These are phyloP conservation scores for Drosophila ficusphila DNA, from an alignment of 1,140 invertebrate species.

Conservation along the genomic window DNA sequence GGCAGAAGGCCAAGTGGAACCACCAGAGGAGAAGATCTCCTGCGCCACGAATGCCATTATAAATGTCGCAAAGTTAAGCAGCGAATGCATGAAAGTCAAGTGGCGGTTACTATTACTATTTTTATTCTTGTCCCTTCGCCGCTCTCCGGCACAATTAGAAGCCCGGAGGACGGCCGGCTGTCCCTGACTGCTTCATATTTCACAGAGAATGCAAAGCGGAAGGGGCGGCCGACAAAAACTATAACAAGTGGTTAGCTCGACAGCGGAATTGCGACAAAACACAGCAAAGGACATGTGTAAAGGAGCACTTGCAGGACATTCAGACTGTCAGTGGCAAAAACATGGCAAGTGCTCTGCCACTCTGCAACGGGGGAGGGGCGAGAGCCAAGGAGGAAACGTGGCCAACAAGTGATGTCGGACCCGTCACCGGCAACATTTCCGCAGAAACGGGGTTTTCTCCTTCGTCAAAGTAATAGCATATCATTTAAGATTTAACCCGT, in stretches of 20 bases:
- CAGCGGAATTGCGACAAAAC: constrained; percentile 24
- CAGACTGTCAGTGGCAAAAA: constrained; percentile 22
- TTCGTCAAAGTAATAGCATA: no score
- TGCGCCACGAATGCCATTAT: constrained; percentile 32
- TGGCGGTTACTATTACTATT: constrained; percentile 42
- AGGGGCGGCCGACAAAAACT: constrained; percentile 19
- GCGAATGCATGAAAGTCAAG: constrained; percentile 66
- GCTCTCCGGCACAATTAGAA: constrained; percentile 56
- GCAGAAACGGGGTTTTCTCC: neutral
- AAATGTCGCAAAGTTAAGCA: constrained; percentile 74
- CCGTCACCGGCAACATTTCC: constrained; percentile 8
- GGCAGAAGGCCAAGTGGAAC: no score
- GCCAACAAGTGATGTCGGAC: constrained; percentile 17
- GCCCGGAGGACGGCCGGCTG: constrained; percentile 13
- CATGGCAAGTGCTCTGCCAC: no score
- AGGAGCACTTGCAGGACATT: constrained; percentile 22
- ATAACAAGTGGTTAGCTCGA: constrained; percentile 55
- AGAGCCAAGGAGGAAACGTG: constrained; percentile 22
- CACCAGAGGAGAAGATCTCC: no score
- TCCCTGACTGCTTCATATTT: constrained; percentile 32
- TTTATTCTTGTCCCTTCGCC: neutral
- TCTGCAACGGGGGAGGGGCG: neutral
- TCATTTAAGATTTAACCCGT: no score
- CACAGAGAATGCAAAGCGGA: constrained; percentile 27
- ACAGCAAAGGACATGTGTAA: constrained; percentile 58